Percentiles rank a stretch among this genome's conserved stretches.
Evolutionary conservation across 2,797 vertebrate species (phyloP).

Genomic region (Odontamblyopus rebecca): DNA sequence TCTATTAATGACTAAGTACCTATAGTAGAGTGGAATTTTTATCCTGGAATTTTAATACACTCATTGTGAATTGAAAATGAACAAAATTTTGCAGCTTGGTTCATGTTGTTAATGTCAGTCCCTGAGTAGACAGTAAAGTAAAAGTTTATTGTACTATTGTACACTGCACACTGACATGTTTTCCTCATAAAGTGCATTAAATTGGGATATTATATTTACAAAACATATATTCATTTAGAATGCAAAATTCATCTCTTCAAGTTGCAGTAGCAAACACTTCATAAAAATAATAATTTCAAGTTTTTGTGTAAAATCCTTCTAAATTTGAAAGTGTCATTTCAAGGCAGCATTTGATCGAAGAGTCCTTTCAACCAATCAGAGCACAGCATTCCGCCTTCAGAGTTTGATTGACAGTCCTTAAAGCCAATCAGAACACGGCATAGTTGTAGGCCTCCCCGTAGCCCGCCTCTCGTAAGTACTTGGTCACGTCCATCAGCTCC

Average conservation of each 20-base stretch:
- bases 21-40: no score
- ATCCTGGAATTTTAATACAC: no score
- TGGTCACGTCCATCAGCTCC: conserved; percentile 77
- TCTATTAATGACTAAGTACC: no score
- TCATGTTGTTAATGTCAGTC: no score
- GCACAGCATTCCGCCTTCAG: neutral
- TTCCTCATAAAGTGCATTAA: neutral
- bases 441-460: conserved; percentile 70
- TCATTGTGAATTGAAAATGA: no score
- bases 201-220: conserved; percentile 21
- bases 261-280: neutral
- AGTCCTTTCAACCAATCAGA: neutral
- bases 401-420: neutral
- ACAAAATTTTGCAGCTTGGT: no score
- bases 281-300: neutral
- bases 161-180: neutral
- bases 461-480: conserved; percentile 84
- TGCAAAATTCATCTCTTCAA: conserved; percentile 12
- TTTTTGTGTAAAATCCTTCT: neutral
- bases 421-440: conserved; percentile 78
- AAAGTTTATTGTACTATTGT: neutral
- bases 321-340: neutral
- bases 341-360: neutral
- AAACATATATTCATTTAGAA: conserved; percentile 44
- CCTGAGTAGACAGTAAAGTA: no score